Conservation (phyloP, 37 sponge, comb jelly and placozoan genomes). For the Diacarnus erythraeanus region DNA sequence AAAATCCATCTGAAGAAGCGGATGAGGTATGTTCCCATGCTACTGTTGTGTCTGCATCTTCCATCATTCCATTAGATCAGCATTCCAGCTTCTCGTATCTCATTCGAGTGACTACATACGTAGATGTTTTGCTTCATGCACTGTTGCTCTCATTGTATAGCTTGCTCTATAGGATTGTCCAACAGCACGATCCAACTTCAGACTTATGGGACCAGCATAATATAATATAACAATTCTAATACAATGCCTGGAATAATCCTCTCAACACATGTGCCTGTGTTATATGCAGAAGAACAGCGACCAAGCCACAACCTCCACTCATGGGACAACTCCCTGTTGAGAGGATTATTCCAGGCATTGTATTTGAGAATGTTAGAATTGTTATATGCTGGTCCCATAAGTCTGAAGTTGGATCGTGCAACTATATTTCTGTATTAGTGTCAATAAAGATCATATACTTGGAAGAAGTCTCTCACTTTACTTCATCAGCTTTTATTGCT, state of each 20-base stretch:
- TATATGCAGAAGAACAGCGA: conserved; percentile 28
- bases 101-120: conserved; percentile 30
- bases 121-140: conserved; percentile 32
- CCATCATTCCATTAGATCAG: too few species aligned
- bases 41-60: background rate
- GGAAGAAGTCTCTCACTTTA: conserved; percentile 39
- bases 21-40: background rate
- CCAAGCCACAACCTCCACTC: too few species aligned
- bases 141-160: conserved; percentile 6
- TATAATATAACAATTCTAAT: background rate
- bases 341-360: conserved; percentile 23
- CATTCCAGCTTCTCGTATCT: conserved; percentile 8
- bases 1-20: background rate
- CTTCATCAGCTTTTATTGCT: conserved; percentile 30
- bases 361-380: conserved; percentile 40
- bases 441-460: conserved; percentile 46
- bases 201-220: conserved; percentile 60
- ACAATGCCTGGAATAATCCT: background rate
- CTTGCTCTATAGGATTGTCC: background rate
- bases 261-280: conserved; percentile 6
- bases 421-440: too few species aligned
- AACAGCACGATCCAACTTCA: conserved; percentile 4
- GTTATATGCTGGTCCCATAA: conserved; percentile 72
- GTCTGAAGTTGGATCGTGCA: conserved; percentile 6
- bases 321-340: conserved; percentile 42